phyloP scores from a whole-genome alignment of 1,140 invertebrate genomes.

The Drusus annulatus region DNA sequence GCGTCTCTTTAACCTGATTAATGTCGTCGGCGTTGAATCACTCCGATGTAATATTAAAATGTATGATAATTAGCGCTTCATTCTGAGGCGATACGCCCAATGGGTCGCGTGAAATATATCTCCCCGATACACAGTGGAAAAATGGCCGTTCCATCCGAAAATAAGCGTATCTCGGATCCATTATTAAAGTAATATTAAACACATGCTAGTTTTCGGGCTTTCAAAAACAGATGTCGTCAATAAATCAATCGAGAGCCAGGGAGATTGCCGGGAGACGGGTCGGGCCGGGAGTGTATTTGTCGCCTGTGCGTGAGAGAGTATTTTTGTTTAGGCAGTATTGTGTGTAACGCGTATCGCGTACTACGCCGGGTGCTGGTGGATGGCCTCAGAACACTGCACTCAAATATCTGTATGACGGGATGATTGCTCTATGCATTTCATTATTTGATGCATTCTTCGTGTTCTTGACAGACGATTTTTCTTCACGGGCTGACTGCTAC shows the following conservation, averaged over 20 bases:
- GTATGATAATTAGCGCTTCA: conserved; percentile 1
- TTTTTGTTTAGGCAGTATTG: conserved; percentile 42
- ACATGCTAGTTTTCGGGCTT: conserved; percentile 59
- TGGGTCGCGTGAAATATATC: conserved; percentile 45
- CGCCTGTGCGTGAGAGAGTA: conserved; percentile 42
- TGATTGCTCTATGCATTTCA: no score
- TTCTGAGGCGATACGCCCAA: conserved; percentile 25
- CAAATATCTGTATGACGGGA: no score
- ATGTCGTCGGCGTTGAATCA: neutral
- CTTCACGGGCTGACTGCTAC: no score
- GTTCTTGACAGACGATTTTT: no score
- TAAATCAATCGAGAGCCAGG: conserved; percentile 60
- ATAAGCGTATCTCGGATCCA: conserved; percentile 54
- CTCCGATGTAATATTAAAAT: neutral
- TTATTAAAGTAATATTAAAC: conserved; percentile 61
- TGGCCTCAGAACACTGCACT: no score
- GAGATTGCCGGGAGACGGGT: conserved; percentile 52
- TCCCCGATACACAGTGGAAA: conserved; percentile 44
- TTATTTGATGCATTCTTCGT: no score
- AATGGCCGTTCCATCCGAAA: conserved; percentile 39
- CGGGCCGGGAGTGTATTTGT: conserved; percentile 48
- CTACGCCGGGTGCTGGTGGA: no score
- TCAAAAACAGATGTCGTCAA: conserved; percentile 60
- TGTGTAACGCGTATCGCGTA: neutral
- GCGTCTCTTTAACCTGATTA: neutral